Conservation (phyloP, 2,113 vertebrate genomes). For the Chaenocephalus aceratus region DNA sequence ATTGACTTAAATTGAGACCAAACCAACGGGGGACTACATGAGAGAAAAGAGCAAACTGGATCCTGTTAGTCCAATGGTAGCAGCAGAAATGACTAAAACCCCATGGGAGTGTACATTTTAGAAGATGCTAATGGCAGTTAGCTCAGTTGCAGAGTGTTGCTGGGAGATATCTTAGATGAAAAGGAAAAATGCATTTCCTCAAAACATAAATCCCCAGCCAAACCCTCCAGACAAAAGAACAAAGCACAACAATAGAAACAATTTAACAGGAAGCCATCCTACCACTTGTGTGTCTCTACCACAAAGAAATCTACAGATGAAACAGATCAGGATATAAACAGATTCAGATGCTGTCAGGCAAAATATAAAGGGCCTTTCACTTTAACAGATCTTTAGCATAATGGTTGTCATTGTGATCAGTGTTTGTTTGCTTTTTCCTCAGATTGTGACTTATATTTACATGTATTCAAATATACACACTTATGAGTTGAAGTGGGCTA, state of each 20-base stretch:
- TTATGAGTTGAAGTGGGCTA: too few species aligned
- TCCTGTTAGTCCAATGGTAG: slow-evolving; percentile 10
- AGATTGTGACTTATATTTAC: neutral
- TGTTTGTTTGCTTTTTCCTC: neutral
- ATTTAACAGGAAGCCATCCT: slow-evolving; percentile 7
- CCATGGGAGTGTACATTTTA: slow-evolving; percentile 7
- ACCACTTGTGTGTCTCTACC: neutral
- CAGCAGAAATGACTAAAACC: slow-evolving; percentile 15
- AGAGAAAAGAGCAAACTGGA: slow-evolving; percentile 3
- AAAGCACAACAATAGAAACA: neutral
- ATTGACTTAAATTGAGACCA: slow-evolving; percentile 1
- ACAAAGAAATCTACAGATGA: slow-evolving; percentile 3
- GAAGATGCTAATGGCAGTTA: slow-evolving; percentile 23
- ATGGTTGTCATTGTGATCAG: neutral
- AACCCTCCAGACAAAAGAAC: slow-evolving; percentile 25
- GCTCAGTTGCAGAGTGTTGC: slow-evolving; percentile 9
- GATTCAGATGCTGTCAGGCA: neutral
- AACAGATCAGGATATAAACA: neutral
- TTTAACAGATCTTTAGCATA: neutral
- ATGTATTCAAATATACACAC: neutral
- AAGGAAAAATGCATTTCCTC: slow-evolving; percentile 18
- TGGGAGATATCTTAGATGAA: slow-evolving; percentile 17
- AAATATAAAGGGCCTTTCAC: neutral
- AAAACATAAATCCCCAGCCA: slow-evolving; percentile 4
- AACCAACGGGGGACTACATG: neutral